Evolutionary conservation across 2,888 invertebrate genomes (phyloP).

Genomic region (Scaptomyza tumidula): DNA sequence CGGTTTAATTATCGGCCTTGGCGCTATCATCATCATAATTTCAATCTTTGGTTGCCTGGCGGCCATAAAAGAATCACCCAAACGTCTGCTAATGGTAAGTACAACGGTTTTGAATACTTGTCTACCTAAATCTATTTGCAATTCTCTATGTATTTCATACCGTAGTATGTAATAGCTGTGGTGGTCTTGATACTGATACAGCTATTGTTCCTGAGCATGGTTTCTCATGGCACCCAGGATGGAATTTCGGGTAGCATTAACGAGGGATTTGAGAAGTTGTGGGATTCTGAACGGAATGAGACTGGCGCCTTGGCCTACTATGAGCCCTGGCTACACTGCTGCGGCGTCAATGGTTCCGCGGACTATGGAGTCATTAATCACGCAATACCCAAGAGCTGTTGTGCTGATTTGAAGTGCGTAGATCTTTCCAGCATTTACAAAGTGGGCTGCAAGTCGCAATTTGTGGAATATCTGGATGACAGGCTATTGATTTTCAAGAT

Average conservation of each 20-base stretch:
- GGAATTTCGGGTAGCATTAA: slow-evolving; percentile 79
- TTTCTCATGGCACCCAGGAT: slow-evolving; percentile 79
- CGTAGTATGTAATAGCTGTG: slow-evolving; percentile 68
- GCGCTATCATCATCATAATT: slow-evolving; percentile 69
- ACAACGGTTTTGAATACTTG: neutral
- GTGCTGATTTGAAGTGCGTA: slow-evolving; percentile 67
- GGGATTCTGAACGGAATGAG: slow-evolving; percentile 70
- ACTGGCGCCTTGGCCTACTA: slow-evolving; percentile 77
- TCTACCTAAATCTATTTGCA: neutral
- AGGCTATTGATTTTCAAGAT: slow-evolving; percentile 77
- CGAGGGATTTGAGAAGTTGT: slow-evolving; percentile 75
- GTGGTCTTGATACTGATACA: slow-evolving; percentile 71
- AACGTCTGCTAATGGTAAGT: slow-evolving; percentile 71
- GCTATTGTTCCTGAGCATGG: slow-evolving; percentile 80
- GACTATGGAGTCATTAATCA: slow-evolving; percentile 77
- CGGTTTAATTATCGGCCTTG: slow-evolving; percentile 76
- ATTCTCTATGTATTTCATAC: neutral
- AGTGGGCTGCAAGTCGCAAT: slow-evolving; percentile 76
- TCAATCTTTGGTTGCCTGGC: slow-evolving; percentile 79
- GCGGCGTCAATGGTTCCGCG: slow-evolving; percentile 76
- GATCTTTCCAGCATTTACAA: slow-evolving; percentile 53
- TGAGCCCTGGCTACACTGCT: slow-evolving; percentile 79
- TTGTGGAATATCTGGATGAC: slow-evolving; percentile 74
- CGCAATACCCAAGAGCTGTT: slow-evolving; percentile 72
- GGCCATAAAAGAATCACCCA: slow-evolving; percentile 75